These are phyloP conservation scores for Kryphioiulus occultus DNA, from an alignment of 2,888 invertebrate species.

Conservation along the genomic window DNA sequence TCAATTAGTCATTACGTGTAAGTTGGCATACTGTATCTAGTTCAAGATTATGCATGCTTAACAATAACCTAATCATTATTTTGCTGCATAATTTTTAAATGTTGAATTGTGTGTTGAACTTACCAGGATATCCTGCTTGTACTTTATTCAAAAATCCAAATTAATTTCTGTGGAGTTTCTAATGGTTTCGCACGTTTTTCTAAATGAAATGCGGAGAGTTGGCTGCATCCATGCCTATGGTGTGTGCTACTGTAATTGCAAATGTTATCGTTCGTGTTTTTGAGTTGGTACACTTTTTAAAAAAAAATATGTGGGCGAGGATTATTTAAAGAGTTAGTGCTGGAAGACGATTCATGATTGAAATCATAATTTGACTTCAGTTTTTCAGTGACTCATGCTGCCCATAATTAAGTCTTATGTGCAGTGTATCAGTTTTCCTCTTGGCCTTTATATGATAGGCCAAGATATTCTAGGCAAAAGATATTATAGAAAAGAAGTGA, in stretches of 20 bases:
- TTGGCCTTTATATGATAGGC: background rate
- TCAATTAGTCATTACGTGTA: too few species aligned
- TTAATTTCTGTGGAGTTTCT: background rate
- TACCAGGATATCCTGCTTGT: background rate
- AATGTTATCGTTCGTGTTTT: background rate
- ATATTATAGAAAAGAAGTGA: too few species aligned
- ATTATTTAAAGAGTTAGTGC: background rate
- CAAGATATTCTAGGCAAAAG: background rate
- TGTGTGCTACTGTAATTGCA: background rate
- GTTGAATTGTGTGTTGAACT: background rate
- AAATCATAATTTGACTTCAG: background rate
- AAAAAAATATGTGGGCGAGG: background rate
- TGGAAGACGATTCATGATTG: background rate
- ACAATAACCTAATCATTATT: too few species aligned
- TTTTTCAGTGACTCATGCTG: background rate
- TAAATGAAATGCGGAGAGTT: background rate
- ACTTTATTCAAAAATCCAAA: background rate
- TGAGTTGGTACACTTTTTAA: background rate
- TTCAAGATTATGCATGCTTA: too few species aligned
- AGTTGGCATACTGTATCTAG: too few species aligned
- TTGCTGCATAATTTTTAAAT: too few species aligned
- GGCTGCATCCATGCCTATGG: background rate
- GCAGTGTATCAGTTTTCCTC: background rate
- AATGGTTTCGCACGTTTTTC: background rate
- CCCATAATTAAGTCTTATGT: background rate